Base-by-base conservation (phyloP, 2,797 vertebrate species). In the Momotus momota region DNA sequence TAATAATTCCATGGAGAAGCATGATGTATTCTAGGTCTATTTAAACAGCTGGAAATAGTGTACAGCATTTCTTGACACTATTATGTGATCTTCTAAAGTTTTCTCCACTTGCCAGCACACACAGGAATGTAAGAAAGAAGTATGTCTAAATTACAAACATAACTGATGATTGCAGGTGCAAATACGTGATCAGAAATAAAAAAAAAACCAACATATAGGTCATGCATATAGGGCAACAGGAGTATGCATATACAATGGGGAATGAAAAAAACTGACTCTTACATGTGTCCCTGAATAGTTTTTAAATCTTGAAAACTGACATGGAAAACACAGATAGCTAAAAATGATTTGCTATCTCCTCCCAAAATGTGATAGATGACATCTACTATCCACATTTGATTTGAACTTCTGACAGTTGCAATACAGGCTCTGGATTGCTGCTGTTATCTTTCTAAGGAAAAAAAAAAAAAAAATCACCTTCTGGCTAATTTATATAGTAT, bases 361-460 rank as follows among this genome's bases (percentile, higher is more conserved):
- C 46, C 62, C 40, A 72, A 72, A 72, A 58, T 23, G 25, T 45
- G 6, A n/a, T 66, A 55, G 70, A 14, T 87, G 58, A 90, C 41
- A 73, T 61, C 40, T 71, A 72, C 29, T 46, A 57, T 58, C 52
- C 46, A 62, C 54, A 43, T 75, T 93, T 88, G 79, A 66, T 84
- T 86, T 88, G 74, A 84, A 86, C n/a, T 80, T 81, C 29, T 85
- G 66, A 66, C 52, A 64, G 31, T 25, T 41, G 20, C 62, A 92
- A 35, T 82, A 81, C 43, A 92, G 88, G 86, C 10, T 80, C 41
- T 70, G 48, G 40, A 90, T 92, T 5, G 3, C 9, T 73, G 35
- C 17, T 88, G 25, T 86, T 97, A 72, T 79, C 83, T 88, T 84
- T 92, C 74, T 70, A 57, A 57, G 27, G 43, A n/a, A 67, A 33